phyloP scores from a whole-genome alignment of 2,797 vertebrate species.

The Perodicticus potto region DNA sequence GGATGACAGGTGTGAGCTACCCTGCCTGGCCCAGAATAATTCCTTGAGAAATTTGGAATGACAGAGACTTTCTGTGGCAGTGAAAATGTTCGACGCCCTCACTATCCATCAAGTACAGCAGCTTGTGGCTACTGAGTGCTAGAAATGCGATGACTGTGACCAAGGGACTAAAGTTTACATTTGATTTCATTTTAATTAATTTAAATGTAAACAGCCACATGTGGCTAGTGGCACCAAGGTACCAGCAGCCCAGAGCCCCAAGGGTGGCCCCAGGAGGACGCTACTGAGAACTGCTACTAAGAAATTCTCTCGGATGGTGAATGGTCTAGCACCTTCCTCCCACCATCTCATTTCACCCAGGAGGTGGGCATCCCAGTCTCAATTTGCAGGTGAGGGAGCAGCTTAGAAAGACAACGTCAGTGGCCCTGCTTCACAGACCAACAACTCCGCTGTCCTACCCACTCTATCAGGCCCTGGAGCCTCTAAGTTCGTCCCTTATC shows the following conservation, averaged over 20 bases:
- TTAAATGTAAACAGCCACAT: neutral
- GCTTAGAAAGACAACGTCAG: neutral
- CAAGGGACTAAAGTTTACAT: neutral
- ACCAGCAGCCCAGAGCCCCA: neutral
- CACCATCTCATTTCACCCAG: neutral
- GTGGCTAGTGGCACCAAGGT: neutral
- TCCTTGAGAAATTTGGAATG: neutral
- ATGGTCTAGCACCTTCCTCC: neutral
- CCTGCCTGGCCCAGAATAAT: neutral
- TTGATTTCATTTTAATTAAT: neutral
- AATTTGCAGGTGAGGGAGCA: neutral
- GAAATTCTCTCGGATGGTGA: fast-evolving
- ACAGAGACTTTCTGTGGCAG: neutral
- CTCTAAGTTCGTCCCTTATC: neutral
- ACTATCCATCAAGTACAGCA: neutral
- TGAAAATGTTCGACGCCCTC: neutral
- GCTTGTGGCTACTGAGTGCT: neutral
- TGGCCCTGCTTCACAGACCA: neutral
- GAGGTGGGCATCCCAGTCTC: neutral
- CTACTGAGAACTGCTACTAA: neutral
- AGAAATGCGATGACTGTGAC: neutral
- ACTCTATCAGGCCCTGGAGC: neutral
- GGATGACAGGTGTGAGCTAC: no score
- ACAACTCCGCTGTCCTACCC: neutral
- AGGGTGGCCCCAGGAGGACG: neutral